Evolutionary conservation across 1,140 invertebrate genomes (phyloP).

Genomic region (Tribolium castaneum): DNA sequence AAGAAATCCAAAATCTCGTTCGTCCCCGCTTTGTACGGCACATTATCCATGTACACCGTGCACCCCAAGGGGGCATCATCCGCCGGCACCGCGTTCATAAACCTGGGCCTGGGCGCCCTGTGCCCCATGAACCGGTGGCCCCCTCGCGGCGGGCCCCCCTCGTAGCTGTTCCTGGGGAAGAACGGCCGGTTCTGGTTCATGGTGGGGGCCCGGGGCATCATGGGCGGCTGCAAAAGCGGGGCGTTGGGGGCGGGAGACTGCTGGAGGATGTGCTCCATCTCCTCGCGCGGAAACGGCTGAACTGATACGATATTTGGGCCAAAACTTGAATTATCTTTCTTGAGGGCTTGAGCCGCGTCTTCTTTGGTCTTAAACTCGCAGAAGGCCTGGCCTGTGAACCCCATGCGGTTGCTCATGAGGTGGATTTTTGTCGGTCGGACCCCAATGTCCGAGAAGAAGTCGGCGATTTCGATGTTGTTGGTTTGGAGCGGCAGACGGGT

Average conservation of each 20-base stretch:
- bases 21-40: conserved; percentile 86
- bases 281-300: conserved; percentile 72
- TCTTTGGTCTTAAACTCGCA: conserved; percentile 81
- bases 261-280: conserved; percentile 63
- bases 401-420: conserved; percentile 72
- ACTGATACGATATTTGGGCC: conserved; percentile 76
- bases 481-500: conserved; percentile 80
- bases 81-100: conserved; percentile 56
- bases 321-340: conserved; percentile 77
- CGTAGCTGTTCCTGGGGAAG: conserved; percentile 38
- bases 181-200: conserved; percentile 36
- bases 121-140: conserved; percentile 21
- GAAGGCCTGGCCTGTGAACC: conserved; percentile 83
- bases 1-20: conserved; percentile 92
- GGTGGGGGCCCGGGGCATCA: not conserved
- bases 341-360: conserved; percentile 76
- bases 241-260: conserved; percentile 6
- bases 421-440: conserved; percentile 82
- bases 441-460: conserved; percentile 83
- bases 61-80: conserved; percentile 80
- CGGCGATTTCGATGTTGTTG: conserved; percentile 80
- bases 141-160: conserved; percentile 6
- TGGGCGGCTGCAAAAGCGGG: not conserved
- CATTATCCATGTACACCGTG: conserved; percentile 84
- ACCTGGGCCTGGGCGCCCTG: conserved; percentile 22